Base-by-base conservation (phyloP, 2,113 vertebrate genomes). In the Pantherophis guttatus region DNA sequence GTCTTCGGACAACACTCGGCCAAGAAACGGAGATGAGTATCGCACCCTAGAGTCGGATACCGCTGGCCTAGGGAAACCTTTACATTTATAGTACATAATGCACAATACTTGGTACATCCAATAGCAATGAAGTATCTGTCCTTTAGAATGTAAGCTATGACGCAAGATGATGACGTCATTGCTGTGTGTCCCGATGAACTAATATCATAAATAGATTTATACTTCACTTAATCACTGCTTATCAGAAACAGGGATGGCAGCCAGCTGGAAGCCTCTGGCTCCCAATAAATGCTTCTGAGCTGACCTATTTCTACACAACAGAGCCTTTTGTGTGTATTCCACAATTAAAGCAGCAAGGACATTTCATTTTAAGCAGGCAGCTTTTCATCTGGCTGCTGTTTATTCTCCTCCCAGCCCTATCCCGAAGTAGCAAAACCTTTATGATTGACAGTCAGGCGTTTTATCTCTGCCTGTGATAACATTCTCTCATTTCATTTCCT, bases 401-500 rank as follows among this genome's bases (percentile, higher is more conserved):
- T 44, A 81, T 81, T 44, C 17, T 81, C 52, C 33, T 57, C 57
- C 57, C 55, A 26, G 54, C 8, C 59, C 57, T 9, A 65, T 62
- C 88, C 88, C 81, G 65, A 87, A 53, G 92, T 57, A 55, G 57
- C 29, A 29, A 54, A 33, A 54, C 8, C 17, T 26, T 90, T 65
- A 19, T 44, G 24, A 33, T 55, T 86, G 54, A 87, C 81, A 53
- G 53, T 26, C 12, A 44, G 15, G 50, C 54, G 39, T 93, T 93
- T 90, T 62, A 90, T 86, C 48, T 75, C 54, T 59, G 48, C 55
- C 88, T 62, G 10, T 54, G 81, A 85, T 58, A 90, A 81, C 53
- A 50, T 90, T 57, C 75, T 12, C 75, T 39, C 48, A 29, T 90
- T 62, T 89, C 48, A 90, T 93, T 90, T 53, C 88, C 86, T 93